These are phyloP conservation scores for Platygyra sinensis DNA, from an alignment of 64 coral and sea anemone species.

Conservation along the genomic window DNA sequence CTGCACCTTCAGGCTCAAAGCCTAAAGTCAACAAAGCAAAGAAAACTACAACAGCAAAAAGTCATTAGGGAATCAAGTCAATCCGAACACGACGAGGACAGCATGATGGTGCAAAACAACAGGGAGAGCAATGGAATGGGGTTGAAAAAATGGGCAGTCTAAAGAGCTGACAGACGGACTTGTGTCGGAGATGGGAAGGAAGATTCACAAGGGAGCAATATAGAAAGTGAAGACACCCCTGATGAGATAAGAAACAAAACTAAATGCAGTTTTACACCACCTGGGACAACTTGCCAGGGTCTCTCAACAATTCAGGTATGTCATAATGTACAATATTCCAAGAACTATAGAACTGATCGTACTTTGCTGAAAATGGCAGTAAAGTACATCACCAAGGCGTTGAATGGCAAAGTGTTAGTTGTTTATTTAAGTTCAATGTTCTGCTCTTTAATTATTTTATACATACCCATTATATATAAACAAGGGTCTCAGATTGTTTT, in stretches of 20 bases:
- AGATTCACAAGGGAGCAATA: neutral
- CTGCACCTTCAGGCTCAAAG: neutral
- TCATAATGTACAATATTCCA: no score
- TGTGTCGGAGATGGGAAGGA: neutral
- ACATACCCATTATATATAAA: no score
- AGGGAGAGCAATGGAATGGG: neutral
- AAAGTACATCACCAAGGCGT: no score
- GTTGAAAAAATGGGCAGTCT: neutral
- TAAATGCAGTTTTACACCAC: constrained; percentile 18
- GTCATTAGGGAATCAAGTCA: constrained; percentile 22
- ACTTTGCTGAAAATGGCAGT: no score
- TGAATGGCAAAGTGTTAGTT: no score
- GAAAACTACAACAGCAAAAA: constrained; percentile 41
- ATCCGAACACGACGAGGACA: constrained; percentile 4
- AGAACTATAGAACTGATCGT: no score
- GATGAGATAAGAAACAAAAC: neutral
- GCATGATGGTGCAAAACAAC: neutral
- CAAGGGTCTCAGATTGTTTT: no score
- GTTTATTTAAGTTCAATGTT: no score
- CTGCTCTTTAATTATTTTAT: no score
- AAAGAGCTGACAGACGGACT: neutral
- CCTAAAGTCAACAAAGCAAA: neutral
- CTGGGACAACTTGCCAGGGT: constrained; percentile 1
- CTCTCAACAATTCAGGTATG: neutral
- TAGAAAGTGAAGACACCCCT: neutral